Percentiles rank a stretch among this genome's conserved stretches.
phyloP scores from a whole-genome alignment of 1,140 invertebrate genomes.

The Cyclina sinensis region DNA sequence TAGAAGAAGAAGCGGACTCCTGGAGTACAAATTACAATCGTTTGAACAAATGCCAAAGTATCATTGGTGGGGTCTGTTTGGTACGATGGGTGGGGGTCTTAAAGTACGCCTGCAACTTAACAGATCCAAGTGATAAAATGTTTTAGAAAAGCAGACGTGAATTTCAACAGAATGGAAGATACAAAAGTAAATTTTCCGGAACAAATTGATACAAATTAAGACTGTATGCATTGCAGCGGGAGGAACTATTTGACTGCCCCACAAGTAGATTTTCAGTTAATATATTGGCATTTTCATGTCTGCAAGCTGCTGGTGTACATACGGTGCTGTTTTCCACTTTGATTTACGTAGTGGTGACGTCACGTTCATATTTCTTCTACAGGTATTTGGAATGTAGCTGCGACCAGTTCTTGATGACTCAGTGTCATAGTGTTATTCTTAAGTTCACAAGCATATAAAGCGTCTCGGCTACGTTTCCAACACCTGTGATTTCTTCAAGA shows the following conservation, averaged over 20 bases:
- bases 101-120: neutral
- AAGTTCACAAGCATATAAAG: too few relatives aligned
- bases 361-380: too few relatives aligned
- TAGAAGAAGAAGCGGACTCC: too few relatives aligned
- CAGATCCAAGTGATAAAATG: conserved; percentile 8
- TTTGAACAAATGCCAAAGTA: neutral
- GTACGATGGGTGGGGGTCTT: conserved; percentile 3
- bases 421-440: too few relatives aligned
- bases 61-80: neutral
- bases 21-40: neutral
- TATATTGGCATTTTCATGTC: conserved; percentile 21
- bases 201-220: conserved; percentile 60
- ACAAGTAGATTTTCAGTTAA: neutral
- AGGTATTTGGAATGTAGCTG: too few relatives aligned
- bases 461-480: too few relatives aligned
- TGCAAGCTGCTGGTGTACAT: neutral
- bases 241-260: conserved; percentile 14
- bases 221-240: conserved; percentile 3
- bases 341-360: conserved; percentile 9
- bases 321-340: conserved; percentile 3
- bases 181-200: conserved; percentile 41
- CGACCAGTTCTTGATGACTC: too few relatives aligned
- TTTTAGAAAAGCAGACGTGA: conserved; percentile 24
- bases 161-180: conserved; percentile 25
- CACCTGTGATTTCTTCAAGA: too few relatives aligned